Percentiles rank a stretch among this genome's conserved stretches.
Conservation (phyloP, 2,888 invertebrate genomes). For the Rapana venosa region DNA sequence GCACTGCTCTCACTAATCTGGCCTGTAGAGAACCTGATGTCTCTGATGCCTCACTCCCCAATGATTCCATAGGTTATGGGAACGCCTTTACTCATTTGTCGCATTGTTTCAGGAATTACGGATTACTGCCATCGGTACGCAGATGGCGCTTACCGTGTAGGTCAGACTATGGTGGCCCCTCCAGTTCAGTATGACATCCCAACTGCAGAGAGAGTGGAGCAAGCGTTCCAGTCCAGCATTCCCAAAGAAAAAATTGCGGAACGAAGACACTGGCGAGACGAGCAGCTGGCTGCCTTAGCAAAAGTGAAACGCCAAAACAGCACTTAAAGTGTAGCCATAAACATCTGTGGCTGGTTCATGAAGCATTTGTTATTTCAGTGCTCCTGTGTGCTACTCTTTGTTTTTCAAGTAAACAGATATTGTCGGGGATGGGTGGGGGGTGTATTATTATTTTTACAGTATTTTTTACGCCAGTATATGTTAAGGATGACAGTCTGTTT, state of each 20-base stretch:
- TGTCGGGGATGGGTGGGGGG: too few species aligned
- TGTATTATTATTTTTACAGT: too few species aligned
- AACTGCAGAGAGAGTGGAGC: constrained; percentile 65
- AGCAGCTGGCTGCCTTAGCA: constrained; percentile 71
- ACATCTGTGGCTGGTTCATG: too few species aligned
- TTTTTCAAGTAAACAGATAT: too few species aligned
- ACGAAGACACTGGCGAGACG: constrained; percentile 72
- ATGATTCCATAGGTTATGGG: too few species aligned
- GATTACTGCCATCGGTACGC: constrained; percentile 73
- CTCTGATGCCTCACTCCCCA: too few species aligned
- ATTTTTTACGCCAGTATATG: too few species aligned
- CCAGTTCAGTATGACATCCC: constrained; percentile 65
- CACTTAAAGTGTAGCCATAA: neutral
- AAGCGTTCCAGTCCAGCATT: constrained; percentile 60
- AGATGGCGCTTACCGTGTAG: constrained; percentile 65
- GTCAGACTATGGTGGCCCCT: constrained; percentile 63
- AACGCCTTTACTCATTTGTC: neutral
- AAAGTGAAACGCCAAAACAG: constrained; percentile 63
- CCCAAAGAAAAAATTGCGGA: constrained; percentile 69
- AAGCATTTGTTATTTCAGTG: too few species aligned
- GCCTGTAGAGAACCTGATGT: too few species aligned
- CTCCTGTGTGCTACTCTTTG: too few species aligned
- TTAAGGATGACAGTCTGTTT: too few species aligned
- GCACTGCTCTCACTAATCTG: too few species aligned
- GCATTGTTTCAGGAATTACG: constrained; percentile 60